phyloP scores from a whole-genome alignment of 2,888 invertebrate genomes.

The Spisula solida region DNA sequence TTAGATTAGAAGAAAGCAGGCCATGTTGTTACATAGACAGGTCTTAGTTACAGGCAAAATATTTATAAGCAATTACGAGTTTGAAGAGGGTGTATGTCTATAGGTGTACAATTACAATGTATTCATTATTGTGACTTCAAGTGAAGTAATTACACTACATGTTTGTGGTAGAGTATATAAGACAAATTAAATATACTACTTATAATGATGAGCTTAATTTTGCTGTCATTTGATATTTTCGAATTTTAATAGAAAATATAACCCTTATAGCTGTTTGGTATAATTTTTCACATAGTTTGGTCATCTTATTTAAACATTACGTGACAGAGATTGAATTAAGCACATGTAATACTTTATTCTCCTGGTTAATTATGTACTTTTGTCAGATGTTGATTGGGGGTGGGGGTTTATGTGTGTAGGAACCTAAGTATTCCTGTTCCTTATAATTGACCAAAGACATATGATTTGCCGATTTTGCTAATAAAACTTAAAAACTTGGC shows the following conservation, averaged over 20 bases:
- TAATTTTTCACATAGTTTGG: no score
- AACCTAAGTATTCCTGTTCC: no score
- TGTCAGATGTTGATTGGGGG: no score
- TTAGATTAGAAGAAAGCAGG: conserved; percentile 11
- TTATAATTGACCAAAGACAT: no score
- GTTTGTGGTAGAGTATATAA: neutral
- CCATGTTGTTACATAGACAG: neutral
- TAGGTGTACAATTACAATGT: neutral
- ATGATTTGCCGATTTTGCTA: no score
- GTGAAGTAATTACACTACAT: neutral
- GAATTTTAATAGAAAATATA: neutral
- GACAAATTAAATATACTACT: neutral
- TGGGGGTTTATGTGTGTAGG: no score
- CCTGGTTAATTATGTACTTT: no score
- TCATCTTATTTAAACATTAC: no score
- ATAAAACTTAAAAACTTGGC: no score
- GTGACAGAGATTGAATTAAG: no score
- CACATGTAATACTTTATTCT: no score
- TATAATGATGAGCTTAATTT: conserved; percentile 2
- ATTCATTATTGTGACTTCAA: neutral
- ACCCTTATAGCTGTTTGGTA: no score
- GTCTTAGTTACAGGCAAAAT: conserved; percentile 39
- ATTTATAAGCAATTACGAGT: conserved; percentile 33
- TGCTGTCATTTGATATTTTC: neutral
- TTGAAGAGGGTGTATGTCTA: neutral